Evolutionary conservation across 2,113 vertebrate species (phyloP), one percentile per base, ranked within the genome.

Genomic region (Datnioides undecimradiatus): DNA sequence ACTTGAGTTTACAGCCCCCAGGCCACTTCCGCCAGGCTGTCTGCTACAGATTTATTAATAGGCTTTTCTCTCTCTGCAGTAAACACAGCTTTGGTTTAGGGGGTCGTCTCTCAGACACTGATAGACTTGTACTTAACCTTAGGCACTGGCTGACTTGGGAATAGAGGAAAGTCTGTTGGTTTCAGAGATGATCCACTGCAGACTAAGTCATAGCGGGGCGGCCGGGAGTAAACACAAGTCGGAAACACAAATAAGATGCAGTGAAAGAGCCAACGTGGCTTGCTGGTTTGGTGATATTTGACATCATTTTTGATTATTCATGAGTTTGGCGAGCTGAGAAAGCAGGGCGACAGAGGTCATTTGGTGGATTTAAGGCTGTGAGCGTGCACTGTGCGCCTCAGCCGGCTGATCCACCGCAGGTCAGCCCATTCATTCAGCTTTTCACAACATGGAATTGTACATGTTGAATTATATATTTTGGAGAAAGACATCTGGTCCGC

Each of bases 11-110:
- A 87, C 86, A 81, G 80, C 82, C 86, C 89, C 58, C 79, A 17
- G 91, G 91, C 84, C 84, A 91, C 87, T 93, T 90, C 90, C 84
- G 84, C 90, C 87, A 84, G 86, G 80, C 86, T 88, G 91, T 90
- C 90, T 87, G 86, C 88, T 40, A 36, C 89, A 80, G 82, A 86
- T 90, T 91, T 93, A 93, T 93, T 93, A 93, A 90, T 91, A 91
- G 90, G 82, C 84, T 90, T 84, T 88, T 88, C 87, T 86, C 84
- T 82, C 74, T 73, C 31, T 80, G 80, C 86, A 83, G 86, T 93
- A 91, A 91, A 91, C 88, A 91, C 86, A 83, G 79, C 68, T 41
- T 63, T 83, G 83, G 84, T 90, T 87, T 77, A 62, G 76, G 77
- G 79, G 85, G 79, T 86, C 55, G 69, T 82, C 84, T 49, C 87